A percentile compares a stretch with the other conserved stretches of the same genome.
Evolutionary conservation across 2,113 vertebrate species (phyloP).

Genomic region (Tamias sibiricus): DNA sequence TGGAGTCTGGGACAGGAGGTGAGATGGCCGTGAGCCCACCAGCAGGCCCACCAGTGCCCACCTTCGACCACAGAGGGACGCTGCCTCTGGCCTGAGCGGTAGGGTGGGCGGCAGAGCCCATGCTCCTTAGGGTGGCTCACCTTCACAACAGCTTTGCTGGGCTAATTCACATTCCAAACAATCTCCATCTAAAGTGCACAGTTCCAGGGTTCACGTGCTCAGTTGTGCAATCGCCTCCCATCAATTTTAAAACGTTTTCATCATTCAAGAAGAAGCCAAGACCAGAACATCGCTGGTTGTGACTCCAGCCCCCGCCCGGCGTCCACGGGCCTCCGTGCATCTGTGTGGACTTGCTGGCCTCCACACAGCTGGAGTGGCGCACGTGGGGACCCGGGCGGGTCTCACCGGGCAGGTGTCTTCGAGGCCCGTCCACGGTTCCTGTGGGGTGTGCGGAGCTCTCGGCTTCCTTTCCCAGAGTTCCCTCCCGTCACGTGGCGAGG

Average conservation of each 20-base stretch:
- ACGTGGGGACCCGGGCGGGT: rapidly evolving
- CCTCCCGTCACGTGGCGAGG: rapidly evolving
- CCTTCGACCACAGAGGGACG: background rate
- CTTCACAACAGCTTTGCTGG: background rate
- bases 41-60: rapidly evolving
- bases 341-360: rapidly evolving
- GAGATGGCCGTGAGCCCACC: rapidly evolving
- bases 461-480: rapidly evolving
- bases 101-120: background rate
- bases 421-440: rapidly evolving
- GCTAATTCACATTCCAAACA: background rate
- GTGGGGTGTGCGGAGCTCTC: rapidly evolving
- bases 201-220: background rate
- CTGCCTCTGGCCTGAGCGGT: background rate
- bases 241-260: background rate
- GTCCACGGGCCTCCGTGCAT: rapidly evolving
- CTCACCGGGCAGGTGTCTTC: rapidly evolving
- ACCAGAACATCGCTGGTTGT: too few relatives aligned
- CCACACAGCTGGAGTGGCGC: background rate
- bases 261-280: background rate
- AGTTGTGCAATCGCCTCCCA: background rate
- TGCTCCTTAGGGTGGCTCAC: background rate
- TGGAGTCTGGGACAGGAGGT: background rate
- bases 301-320: too few relatives aligned
- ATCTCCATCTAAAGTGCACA: background rate